A percentile compares a stretch with the other conserved stretches of the same genome.
phyloP scores from a whole-genome alignment of 1,140 invertebrate species.

The Formica exsecta region DNA sequence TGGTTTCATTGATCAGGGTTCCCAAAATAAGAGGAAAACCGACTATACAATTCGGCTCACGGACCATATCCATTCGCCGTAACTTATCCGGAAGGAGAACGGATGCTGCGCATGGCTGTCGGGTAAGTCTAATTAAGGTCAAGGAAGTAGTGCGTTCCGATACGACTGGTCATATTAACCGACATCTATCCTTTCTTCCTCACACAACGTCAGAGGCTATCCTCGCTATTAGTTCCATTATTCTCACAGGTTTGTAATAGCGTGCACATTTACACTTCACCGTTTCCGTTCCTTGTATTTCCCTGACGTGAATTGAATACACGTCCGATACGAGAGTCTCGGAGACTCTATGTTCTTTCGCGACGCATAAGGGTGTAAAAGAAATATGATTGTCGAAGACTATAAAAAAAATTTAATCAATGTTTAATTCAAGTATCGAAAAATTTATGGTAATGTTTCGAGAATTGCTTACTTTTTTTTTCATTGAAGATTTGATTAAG shows the following conservation, averaged over 20 bases:
- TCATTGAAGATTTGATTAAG: not conserved
- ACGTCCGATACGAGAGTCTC: not conserved
- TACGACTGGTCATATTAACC: constrained; percentile 5
- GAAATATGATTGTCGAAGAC: not conserved
- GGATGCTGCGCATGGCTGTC: not conserved
- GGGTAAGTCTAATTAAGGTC: constrained; percentile 62
- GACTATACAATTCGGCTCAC: constrained; percentile 19
- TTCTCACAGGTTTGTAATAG: not conserved
- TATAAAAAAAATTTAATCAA: not conserved
- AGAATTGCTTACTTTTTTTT: not conserved
- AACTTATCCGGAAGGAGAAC: constrained; percentile 38
- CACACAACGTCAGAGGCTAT: not conserved
- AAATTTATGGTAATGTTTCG: not conserved
- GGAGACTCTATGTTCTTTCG: not conserved
- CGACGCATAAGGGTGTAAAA: not conserved
- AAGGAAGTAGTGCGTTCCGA: constrained; percentile 25
- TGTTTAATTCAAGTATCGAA: not conserved
- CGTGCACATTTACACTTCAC: not conserved
- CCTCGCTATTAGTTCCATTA: constrained; percentile 19
- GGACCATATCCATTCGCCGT: not conserved
- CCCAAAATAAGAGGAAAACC: not conserved
- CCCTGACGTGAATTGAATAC: not conserved
- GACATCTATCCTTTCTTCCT: constrained; percentile 8
- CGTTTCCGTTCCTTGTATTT: not conserved
- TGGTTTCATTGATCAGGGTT: not conserved